phyloP scores from a whole-genome alignment of 2,888 invertebrate genomes.

The Drosophila ezoana region DNA sequence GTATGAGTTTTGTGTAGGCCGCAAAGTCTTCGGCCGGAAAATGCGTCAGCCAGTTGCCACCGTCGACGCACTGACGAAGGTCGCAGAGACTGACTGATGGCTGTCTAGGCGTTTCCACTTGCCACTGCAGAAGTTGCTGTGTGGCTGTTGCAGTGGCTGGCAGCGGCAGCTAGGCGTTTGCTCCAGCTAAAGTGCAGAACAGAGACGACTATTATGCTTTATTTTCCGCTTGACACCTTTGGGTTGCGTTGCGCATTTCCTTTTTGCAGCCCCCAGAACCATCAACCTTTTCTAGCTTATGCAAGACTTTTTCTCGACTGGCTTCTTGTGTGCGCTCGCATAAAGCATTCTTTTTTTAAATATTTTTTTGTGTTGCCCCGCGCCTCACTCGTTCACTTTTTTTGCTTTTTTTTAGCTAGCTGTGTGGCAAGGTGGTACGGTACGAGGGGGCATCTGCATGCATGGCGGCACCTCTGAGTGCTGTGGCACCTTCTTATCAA shows the following conservation, averaged over 20 bases:
- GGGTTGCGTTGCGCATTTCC: constrained; percentile 79
- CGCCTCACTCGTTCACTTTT: constrained; percentile 3
- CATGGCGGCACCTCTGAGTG: constrained; percentile 24
- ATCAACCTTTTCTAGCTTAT: not conserved
- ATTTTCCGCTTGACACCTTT: constrained; percentile 80
- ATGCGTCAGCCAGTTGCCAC: constrained; percentile 27
- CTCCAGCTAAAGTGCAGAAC: constrained; percentile 51
- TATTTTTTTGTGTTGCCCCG: constrained; percentile 1
- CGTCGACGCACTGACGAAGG: constrained; percentile 34
- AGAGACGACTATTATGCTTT: constrained; percentile 69
- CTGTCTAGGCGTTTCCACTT: constrained; percentile 48
- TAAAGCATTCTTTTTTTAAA: constrained; percentile 22
- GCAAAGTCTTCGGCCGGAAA: constrained; percentile 25
- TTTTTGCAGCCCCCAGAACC: constrained; percentile 43
- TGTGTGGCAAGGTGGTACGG: constrained; percentile 10
- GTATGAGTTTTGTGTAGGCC: constrained; percentile 16
- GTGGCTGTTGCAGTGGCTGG: not conserved
- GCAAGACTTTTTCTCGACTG: constrained; percentile 16
- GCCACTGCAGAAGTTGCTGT: constrained; percentile 7
- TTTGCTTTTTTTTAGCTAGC: constrained; percentile 18
- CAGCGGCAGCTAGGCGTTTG: not conserved
- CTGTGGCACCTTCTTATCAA: constrained; percentile 67
- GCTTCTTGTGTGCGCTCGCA: constrained; percentile 35
- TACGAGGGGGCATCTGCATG: constrained; percentile 30
- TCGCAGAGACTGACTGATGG: constrained; percentile 30